Conservation (phyloP, 2,113 vertebrate species). For the Onychorhynchus coronatus region DNA sequence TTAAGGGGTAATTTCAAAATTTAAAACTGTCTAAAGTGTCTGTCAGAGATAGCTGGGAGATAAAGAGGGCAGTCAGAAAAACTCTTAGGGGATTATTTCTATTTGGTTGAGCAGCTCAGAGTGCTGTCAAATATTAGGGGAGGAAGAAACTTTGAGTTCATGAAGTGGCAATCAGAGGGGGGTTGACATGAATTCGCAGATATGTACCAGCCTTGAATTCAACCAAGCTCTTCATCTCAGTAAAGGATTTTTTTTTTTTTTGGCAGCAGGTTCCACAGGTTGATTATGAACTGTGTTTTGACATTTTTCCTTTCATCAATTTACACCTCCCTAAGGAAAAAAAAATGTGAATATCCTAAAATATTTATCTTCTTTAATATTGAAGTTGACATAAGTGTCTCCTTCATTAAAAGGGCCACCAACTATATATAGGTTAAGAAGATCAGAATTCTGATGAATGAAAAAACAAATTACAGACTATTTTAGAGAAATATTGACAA, state of each 20-base stretch:
- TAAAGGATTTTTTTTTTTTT: background rate
- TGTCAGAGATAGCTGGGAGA: background rate
- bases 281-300: background rate
- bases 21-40: background rate
- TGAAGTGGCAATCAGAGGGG: background rate
- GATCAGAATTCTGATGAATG: background rate
- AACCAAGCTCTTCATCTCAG: background rate
- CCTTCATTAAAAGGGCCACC: background rate
- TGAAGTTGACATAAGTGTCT: background rate
- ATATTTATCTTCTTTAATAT: background rate
- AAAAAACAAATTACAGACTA: background rate
- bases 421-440: background rate
- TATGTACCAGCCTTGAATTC: background rate
- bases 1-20: constrained; percentile 3
- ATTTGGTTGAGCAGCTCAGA: background rate
- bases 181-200: background rate
- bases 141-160: background rate
- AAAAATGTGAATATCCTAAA: background rate
- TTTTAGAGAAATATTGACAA: background rate
- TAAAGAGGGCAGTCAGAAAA: background rate
- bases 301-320: background rate
- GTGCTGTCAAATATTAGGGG: constrained; percentile 7
- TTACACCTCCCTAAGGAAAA: background rate
- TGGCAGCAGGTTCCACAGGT: background rate
- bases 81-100: background rate